Conservation (phyloP, 1,140 invertebrate species). For the Sinella curviseta region DNA sequence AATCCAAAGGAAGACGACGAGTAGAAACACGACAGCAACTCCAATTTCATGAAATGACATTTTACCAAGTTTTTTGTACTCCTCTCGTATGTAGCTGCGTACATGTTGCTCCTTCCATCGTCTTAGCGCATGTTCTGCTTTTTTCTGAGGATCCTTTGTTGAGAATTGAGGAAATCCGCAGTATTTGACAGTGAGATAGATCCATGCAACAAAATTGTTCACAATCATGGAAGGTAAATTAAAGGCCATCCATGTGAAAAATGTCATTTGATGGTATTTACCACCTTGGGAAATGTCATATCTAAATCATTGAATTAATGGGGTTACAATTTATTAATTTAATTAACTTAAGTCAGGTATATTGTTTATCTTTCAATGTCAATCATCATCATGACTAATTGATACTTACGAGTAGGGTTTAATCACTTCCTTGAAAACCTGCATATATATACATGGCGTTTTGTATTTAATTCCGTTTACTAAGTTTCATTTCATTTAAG, state of each 20-base stretch:
- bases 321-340: no score
- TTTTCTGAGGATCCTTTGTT: neutral
- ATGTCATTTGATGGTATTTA: conserved; percentile 51
- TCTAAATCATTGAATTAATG: no score
- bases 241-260: conserved; percentile 58
- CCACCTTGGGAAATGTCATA: neutral
- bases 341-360: no score
- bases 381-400: no score
- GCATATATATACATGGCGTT: no score
- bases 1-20: conserved; percentile 61
- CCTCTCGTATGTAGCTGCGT: conserved; percentile 48
- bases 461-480: no score
- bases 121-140: neutral
- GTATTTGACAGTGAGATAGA: conserved; percentile 57
- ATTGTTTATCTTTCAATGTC: no score
- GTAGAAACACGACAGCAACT: conserved; percentile 58
- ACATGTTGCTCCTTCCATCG: conserved; percentile 5
- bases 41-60: conserved; percentile 58
- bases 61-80: conserved; percentile 58
- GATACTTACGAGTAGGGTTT: neutral
- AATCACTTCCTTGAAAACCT: conserved; percentile 13
- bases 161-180: conserved; percentile 50
- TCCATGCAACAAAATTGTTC: conserved; percentile 55
- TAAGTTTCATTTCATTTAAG: no score
- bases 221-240: conserved; percentile 56